Evolutionary conservation across 2,888 invertebrate genomes (phyloP), one percentile per base, ranked within the genome.

Genomic region (Pecten maximus): DNA sequence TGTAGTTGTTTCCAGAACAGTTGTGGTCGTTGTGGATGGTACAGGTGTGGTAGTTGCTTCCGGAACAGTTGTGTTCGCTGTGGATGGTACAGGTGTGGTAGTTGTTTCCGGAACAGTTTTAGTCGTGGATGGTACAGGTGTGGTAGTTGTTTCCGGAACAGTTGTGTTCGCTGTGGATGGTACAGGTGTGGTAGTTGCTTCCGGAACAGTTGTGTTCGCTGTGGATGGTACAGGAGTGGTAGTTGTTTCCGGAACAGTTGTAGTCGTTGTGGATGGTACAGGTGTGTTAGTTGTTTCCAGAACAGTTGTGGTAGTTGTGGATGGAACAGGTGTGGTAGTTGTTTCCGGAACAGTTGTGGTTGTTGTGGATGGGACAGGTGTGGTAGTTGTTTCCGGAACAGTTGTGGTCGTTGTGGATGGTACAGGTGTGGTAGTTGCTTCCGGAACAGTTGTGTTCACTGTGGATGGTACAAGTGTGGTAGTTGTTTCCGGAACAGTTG

Each of bases 361-460:
- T 87, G 2, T 28, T 50, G 86, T 16, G 23, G 60, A 23, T 40
- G 90, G n/a, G n/a, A 60, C 87, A 15, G 60, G 89, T 90, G 60
- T 40, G 28, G 40, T 15, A 28, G n/a, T n/a, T n/a, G 35, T 16
- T 88, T 4, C 54, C 40, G 87, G 10, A 35, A 87, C 86, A 48
- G 86, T 16, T 88, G 87, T 50, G 48, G 54, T 87, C 54, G 28
- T 35, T 90, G 88, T 44, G 8, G n/a, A n/a, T n/a, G n/a, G n/a
- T n/a, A n/a, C n/a, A n/a, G 40, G 19, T 87, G 88, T 88, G 23
- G 28, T n/a, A 6, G 23, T 40, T 90, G 88, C 28, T 23, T 40
- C 60, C 10, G 50, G 19, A 19, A 23, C 3, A 19, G 35, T 40
- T 19, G 87, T 23, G 4, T 19, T 39, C 50, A 87, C 0, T 39